Evolutionary conservation across 1,140 invertebrate genomes (phyloP).

Genomic region (Aleiodes sp.): DNA sequence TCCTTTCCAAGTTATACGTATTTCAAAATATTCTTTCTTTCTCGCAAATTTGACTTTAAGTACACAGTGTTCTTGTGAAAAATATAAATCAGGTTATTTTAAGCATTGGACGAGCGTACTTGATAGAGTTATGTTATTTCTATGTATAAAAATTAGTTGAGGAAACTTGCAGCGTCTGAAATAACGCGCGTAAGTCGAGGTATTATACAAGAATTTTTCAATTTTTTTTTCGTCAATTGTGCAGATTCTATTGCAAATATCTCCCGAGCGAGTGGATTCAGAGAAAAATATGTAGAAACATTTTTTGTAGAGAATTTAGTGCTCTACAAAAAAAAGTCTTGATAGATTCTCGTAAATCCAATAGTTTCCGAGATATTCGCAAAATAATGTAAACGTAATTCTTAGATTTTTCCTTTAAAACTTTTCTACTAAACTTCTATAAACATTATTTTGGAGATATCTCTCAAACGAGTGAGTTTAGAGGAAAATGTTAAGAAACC

Average conservation of each 20-base stretch:
- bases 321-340: too few species aligned
- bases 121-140: neutral
- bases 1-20: neutral
- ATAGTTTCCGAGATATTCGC: too few species aligned
- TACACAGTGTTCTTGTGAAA: neutral
- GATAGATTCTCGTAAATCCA: too few species aligned
- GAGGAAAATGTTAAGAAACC: too few species aligned
- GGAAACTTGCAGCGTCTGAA: neutral
- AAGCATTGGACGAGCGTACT: neutral
- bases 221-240: neutral
- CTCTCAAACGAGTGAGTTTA: too few species aligned
- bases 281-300: neutral
- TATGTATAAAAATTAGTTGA: neutral
- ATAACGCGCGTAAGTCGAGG: too few species aligned
- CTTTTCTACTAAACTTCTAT: too few species aligned
- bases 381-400: too few species aligned
- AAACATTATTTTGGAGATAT: too few species aligned
- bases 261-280: neutral
- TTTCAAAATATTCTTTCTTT: neutral
- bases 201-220: too few species aligned
- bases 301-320: neutral
- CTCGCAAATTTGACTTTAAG: neutral
- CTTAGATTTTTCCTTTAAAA: too few species aligned
- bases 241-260: neutral
- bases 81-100: neutral